Evolutionary conservation across 2,113 vertebrate species (phyloP).

Genomic region (Ctenodactylus gundi): DNA sequence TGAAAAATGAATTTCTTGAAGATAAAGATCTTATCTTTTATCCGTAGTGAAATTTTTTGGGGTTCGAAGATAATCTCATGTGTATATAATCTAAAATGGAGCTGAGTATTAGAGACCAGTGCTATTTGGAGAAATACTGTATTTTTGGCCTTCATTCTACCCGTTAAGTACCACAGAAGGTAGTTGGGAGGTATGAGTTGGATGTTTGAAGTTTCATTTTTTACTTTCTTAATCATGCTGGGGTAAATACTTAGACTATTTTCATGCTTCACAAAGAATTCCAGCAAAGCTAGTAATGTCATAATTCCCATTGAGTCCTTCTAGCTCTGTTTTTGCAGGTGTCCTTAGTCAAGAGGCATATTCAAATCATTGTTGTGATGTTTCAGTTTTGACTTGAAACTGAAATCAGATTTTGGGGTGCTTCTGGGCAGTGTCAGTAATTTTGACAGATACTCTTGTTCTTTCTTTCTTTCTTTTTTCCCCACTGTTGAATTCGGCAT

Average conservation of each 20-base stretch:
- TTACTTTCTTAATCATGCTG: not conserved
- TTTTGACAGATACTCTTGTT: not conserved
- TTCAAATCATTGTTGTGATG: slow-evolving; percentile 2
- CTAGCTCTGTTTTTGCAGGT: not conserved
- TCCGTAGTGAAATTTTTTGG: not conserved
- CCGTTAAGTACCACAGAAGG: not conserved
- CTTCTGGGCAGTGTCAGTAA: not conserved
- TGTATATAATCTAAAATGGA: not conserved
- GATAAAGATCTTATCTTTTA: not conserved
- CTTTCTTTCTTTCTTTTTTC: not conserved
- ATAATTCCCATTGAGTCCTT: not conserved
- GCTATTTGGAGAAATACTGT: not conserved
- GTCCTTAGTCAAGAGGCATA: not conserved
- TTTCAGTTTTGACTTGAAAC: slow-evolving; percentile 53
- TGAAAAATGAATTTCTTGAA: not conserved
- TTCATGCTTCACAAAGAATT: not conserved
- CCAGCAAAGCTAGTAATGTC: not conserved
- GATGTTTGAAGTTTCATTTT: not conserved
- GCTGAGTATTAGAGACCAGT: not conserved
- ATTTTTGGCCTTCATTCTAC: not conserved
- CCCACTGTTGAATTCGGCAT: not conserved
- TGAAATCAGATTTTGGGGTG: slow-evolving; percentile 41
- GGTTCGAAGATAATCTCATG: not conserved
- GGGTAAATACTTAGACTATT: not conserved
- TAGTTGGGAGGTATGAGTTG: not conserved